Evolutionary conservation across 2,113 vertebrate species (phyloP).

Genomic region (Nerophis lumbriciformis): DNA sequence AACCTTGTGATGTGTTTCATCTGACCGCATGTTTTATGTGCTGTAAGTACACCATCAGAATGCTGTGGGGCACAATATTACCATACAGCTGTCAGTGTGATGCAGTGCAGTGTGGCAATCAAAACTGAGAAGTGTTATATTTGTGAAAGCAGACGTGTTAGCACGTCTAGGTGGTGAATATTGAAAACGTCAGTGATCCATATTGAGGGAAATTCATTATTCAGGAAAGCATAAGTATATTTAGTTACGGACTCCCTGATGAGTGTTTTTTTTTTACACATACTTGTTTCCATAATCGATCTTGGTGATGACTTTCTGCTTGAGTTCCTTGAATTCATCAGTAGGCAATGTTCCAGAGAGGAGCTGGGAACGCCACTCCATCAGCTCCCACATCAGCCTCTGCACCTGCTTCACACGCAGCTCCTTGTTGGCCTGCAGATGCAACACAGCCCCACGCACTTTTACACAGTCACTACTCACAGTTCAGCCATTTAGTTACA

Average conservation of each 20-base stretch:
- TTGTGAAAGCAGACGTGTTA: background rate
- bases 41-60: no score
- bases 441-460: background rate
- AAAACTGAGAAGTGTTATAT: background rate
- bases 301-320: conserved; percentile 97
- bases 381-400: conserved; percentile 89
- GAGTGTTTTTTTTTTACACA: conserved; percentile 12
- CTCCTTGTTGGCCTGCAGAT: conserved; percentile 78
- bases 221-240: background rate
- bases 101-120: background rate
- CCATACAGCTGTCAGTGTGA: no score
- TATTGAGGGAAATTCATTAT: background rate
- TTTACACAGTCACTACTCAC: background rate
- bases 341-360: conserved; percentile 92
- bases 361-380: conserved; percentile 97
- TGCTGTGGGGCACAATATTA: no score
- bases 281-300: conserved; percentile 98
- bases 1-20: background rate
- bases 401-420: conserved; percentile 80
- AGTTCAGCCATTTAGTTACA: no score
- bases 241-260: background rate
- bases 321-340: conserved; percentile 95
- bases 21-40: no score
- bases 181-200: background rate
- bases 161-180: background rate